These are phyloP conservation scores for Leucosticte australis DNA, from an alignment of 2,113 vertebrate species.

Conservation along the genomic window DNA sequence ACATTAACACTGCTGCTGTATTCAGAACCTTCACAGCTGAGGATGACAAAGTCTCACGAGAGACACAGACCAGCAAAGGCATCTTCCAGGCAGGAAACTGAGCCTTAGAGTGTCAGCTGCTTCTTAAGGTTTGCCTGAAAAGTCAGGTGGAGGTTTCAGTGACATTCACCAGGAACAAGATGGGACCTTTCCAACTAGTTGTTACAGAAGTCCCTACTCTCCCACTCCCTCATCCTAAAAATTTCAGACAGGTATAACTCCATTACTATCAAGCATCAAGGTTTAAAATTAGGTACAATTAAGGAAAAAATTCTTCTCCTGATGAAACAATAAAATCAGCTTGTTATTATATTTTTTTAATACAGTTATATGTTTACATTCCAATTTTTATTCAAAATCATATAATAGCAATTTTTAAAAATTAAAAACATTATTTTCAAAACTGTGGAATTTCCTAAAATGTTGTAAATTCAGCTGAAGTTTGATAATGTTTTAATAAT, in stretches of 20 bases:
- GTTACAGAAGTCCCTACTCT: background rate
- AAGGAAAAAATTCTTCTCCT: background rate
- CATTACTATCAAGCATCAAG: background rate
- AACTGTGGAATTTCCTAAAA: background rate
- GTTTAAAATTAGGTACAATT: background rate
- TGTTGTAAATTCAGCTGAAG: background rate
- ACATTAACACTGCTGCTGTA: background rate
- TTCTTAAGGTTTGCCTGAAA: background rate
- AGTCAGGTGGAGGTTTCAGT: background rate
- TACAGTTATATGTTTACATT: background rate
- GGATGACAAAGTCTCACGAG: background rate
- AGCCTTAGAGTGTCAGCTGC: background rate
- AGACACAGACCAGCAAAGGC: background rate
- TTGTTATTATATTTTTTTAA: background rate
- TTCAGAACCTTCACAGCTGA: background rate
- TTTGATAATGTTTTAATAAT: background rate
- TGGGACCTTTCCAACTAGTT: background rate
- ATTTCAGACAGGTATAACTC: background rate
- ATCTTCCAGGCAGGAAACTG: background rate
- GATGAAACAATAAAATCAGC: background rate
- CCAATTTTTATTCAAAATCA: background rate
- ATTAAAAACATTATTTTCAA: background rate
- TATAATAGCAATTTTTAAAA: background rate
- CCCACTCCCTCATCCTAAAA: background rate
- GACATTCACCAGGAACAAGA: background rate